Conservation (phyloP, 2,113 vertebrate species). For the Raja brachyura region DNA sequence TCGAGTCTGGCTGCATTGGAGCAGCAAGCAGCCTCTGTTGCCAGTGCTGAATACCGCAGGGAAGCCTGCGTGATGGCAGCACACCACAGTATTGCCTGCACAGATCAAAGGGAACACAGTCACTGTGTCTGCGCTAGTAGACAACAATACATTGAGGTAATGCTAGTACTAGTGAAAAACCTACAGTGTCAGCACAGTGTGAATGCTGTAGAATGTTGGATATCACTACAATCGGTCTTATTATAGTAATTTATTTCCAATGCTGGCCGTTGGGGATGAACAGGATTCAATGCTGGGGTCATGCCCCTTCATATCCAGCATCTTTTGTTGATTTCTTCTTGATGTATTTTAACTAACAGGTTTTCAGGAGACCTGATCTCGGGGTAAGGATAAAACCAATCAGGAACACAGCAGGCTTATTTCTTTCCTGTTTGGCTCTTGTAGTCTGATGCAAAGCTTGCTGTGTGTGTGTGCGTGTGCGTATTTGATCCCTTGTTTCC, state of each 20-base stretch:
- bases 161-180: neutral
- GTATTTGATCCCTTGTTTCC: conserved; percentile 11
- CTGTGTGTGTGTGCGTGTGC: conserved; percentile 25
- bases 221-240: neutral
- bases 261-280: neutral
- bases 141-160: neutral
- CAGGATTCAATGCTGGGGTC: neutral
- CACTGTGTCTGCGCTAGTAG: no score
- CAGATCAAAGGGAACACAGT: neutral
- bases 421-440: conserved; percentile 54
- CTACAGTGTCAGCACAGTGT: neutral
- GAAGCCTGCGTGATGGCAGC: neutral
- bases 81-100: neutral
- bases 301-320: neutral
- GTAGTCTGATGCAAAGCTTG: conserved; percentile 19
- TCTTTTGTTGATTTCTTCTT: conserved; percentile 26
- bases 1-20: neutral
- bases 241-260: neutral
- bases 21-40: neutral
- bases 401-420: conserved; percentile 53
- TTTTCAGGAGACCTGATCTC: conserved; percentile 68
- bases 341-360: conserved; percentile 75
- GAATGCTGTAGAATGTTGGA: neutral
- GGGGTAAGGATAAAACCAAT: conserved; percentile 69
- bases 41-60: neutral